Evolutionary conservation across 2,113 vertebrate species (phyloP), one percentile per base, ranked within the genome.

Genomic region (Tor tambroides): DNA sequence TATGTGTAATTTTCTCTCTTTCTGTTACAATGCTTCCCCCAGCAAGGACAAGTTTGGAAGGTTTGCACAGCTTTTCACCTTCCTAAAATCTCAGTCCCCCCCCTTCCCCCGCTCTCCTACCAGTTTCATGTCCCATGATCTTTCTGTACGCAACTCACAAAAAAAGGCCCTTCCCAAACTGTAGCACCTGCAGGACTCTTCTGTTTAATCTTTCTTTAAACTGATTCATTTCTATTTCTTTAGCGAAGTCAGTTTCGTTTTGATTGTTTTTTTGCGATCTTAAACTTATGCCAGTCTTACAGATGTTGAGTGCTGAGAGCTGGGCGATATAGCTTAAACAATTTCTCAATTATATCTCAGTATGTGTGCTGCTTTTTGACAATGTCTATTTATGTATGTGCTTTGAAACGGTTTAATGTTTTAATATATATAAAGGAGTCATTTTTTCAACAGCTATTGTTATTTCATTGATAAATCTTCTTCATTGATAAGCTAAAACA

Each of bases 31-130:
- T 97, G 97, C 98, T 97, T 98, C 95, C 97, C 97, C 94, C 98
- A 99, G 98, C 98, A 99, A 99, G 98, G 98, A 99, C 98, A 99
- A 99, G 98, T 99, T 97, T 99, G 98, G 98, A 99, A 99, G 98
- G 98, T 99, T 99, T 99, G 98, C 98, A 99, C 97, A 98, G 96
- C 97, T 99, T 99, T 97, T 99, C 97, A 98, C 97, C 97, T 99
- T 99, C 89, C 43, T 84, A 84, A 97, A 96, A 97, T 96, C 94
- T 94, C 94, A 96, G 96, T 94, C 95, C 94, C 82, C 80, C 85
- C 10, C 3, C 4, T 89, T 87, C 90, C 87, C 89, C 90, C 51
- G 61, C 88, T 90, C 83, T 88, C 95, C 43, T 95, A 95, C 94
- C 96, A 91, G 94, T 94, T 93, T 96, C 96, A 96, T 96, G 93